phyloP scores from a whole-genome alignment of 2,888 invertebrate genomes.

The Caenorhabditis sp. region DNA sequence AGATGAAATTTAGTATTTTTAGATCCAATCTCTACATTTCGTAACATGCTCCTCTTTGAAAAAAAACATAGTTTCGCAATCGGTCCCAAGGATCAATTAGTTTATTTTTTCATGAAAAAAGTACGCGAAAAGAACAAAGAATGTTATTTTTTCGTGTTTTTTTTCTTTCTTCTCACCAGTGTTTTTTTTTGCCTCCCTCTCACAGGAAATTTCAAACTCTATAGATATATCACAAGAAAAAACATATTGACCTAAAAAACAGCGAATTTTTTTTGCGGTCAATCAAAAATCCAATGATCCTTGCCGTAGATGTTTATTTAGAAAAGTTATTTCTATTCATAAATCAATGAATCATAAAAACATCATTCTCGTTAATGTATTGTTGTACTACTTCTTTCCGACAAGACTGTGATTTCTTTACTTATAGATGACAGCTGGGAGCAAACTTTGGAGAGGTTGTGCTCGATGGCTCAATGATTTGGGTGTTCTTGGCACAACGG shows the following conservation, averaged over 20 bases:
- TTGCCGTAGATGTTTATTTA: background rate
- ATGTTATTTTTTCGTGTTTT: too few species aligned
- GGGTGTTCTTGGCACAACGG: constrained; percentile 36
- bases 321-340: background rate
- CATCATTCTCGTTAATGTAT: background rate
- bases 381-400: constrained; percentile 4
- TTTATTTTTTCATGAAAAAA: too few species aligned
- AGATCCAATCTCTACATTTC: too few species aligned
- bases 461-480: constrained; percentile 53
- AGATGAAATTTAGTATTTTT: too few species aligned
- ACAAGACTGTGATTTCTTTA: constrained; percentile 3
- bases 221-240: background rate
- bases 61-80: too few species aligned
- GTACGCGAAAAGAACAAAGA: too few species aligned
- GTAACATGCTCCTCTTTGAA: too few species aligned
- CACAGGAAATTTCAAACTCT: too few species aligned
- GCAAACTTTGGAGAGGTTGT: constrained; percentile 56
- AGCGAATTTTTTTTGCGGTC: background rate
- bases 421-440: constrained; percentile 37
- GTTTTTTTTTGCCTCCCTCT: too few species aligned
- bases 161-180: too few species aligned
- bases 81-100: too few species aligned
- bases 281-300: constrained; percentile 1
- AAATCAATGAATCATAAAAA: background rate
- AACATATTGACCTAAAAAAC: background rate